Base-by-base conservation (phyloP, 2,888 invertebrate genomes). In the Aricia artaxerxes region DNA sequence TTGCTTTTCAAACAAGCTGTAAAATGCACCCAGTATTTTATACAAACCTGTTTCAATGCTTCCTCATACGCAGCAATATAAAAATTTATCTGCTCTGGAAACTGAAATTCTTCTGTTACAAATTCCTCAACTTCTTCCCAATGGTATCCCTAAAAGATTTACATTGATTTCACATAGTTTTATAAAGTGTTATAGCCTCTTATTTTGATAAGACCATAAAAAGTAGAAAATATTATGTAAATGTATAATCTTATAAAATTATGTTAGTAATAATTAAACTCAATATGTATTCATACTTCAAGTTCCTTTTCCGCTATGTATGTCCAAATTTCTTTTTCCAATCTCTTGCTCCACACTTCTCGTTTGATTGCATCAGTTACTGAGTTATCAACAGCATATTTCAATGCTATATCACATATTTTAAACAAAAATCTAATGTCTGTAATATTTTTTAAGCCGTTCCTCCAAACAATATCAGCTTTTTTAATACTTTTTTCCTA, bases 391-490 rank as follows among this genome's bases (percentile, higher is more conserved):
- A 96, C 95, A 60, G 93, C 91, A 91, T 95, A 96, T 81, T 95
- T 91, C 80, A 95, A 92, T 13, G 95, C 89, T 53, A 95, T 88
- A 75, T 96, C 95, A 69, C 97, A 91, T 49, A 97, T 83, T 82
- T 95, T 94, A 38, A 96, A 94, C n/a, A 96, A 89, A 81, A 96
- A 96, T 40, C 92, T 89, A 2, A 96, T 88, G 83, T 95, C 92
- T 31, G 91, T 89, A 7, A 96, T 91, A 81, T 94, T 95, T 81
- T 95, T 95, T 40, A 95, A 88, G 11, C 96, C 96, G 88, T 95
- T 95, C 79, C 93, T 94, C 92, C 96, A 96, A 72, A 97, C 92
- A 13, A 96, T 89, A 79, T 95, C 92, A 44, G 95, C 95, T 82
- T 95, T 94, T 85, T 95, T 95, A 31, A 95, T 82, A 81, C 93